Evolutionary conservation across 2,888 invertebrate species (phyloP).

Genomic region (Monochamus alternatus): DNA sequence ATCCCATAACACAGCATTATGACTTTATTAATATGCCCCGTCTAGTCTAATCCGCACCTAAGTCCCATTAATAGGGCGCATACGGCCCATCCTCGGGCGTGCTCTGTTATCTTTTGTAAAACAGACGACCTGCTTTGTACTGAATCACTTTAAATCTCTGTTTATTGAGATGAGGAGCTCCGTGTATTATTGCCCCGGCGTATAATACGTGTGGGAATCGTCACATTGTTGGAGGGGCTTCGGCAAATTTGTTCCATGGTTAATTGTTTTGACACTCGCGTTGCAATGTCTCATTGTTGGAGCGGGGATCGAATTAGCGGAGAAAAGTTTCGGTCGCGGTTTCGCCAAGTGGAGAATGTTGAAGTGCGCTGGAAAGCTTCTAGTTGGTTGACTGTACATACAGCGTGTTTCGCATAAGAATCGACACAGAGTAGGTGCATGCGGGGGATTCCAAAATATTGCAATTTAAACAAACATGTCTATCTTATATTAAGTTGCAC

Average conservation of each 20-base stretch:
- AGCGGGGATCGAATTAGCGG: slow-evolving; percentile 1
- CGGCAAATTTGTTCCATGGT: slow-evolving; percentile 33
- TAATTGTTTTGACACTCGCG: slow-evolving; percentile 36
- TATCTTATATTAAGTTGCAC: too few relatives aligned
- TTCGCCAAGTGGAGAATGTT: background rate
- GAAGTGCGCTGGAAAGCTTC: background rate
- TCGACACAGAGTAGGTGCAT: too few relatives aligned
- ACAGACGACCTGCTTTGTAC: slow-evolving; percentile 72
- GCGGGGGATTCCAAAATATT: too few relatives aligned
- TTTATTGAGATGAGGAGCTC: slow-evolving; percentile 68
- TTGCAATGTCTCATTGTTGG: slow-evolving; percentile 14
- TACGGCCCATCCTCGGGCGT: slow-evolving; percentile 66
- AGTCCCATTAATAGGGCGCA: slow-evolving; percentile 66
- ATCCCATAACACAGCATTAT: slow-evolving; percentile 65
- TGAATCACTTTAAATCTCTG: slow-evolving; percentile 69
- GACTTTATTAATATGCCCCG: slow-evolving; percentile 70
- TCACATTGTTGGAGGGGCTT: slow-evolving; percentile 46
- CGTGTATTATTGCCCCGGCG: slow-evolving; percentile 49
- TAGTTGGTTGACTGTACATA: too few relatives aligned
- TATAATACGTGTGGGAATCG: slow-evolving; percentile 64
- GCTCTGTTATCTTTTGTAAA: slow-evolving; percentile 72
- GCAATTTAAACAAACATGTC: too few relatives aligned
- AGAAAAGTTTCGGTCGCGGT: background rate
- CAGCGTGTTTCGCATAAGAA: too few relatives aligned
- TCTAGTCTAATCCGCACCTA: slow-evolving; percentile 65